phyloP scores from a whole-genome alignment of 2,113 vertebrate genomes.

The Turnix velox region DNA sequence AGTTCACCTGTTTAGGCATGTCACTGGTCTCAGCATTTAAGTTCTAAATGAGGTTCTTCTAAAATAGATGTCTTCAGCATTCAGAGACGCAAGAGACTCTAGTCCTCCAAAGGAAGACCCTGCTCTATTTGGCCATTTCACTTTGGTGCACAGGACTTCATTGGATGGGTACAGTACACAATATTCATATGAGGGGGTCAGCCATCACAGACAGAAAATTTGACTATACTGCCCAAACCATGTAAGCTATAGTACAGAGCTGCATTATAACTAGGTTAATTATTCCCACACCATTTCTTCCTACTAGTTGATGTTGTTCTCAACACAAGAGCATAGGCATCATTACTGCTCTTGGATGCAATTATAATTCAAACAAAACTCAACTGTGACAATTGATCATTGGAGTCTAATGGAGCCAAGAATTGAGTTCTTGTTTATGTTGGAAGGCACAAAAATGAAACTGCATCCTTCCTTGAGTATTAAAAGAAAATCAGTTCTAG shows the following conservation, averaged over 20 bases:
- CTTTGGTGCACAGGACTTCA: not conserved
- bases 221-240: fast-evolving
- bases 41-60: not conserved
- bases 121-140: not conserved
- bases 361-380: not conserved
- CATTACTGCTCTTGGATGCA: not conserved
- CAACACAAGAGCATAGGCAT: not conserved
- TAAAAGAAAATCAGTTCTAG: not conserved
- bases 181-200: not conserved
- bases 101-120: not conserved
- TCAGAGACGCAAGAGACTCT: not conserved
- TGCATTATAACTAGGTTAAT: not conserved
- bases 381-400: not conserved
- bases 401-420: not conserved
- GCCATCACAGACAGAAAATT: not conserved
- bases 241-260: not conserved
- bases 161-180: not conserved
- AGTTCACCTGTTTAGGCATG: not conserved
- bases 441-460: not conserved
- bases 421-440: not conserved
- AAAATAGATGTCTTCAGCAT: not conserved
- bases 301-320: not conserved
- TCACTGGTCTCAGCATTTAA: not conserved
- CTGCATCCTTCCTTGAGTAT: not conserved
- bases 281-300: not conserved